Base-by-base conservation (phyloP, 1,140 invertebrate genomes). In the Ylistrum balloti region DNA sequence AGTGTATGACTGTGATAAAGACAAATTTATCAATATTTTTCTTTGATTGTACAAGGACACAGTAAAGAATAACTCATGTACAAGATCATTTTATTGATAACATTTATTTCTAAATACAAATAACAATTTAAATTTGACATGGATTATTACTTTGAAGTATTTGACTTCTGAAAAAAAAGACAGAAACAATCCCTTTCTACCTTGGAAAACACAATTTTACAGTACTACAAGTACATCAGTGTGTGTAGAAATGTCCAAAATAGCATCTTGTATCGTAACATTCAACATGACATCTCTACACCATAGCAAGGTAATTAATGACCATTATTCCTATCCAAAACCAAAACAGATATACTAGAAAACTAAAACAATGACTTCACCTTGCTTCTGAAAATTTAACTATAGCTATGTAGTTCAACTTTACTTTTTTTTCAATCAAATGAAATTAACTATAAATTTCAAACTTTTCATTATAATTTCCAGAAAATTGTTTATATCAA, bases 61-160 rank as follows among this genome's bases (percentile, higher is more conserved):
- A 38, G 15, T 10, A 2, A 48, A 48, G 1, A 48, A 48, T 48
- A 48, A 48, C 45, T 48, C 45, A 17, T 20, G 22, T 48, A 48
- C 45, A 48, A 22, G 11, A 48, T 48, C 5, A 48, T 74, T 74
- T 74, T n/a, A 74, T 74, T 74, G 56, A 74, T 74, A 74, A 74
- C 56, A 74, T 74, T 74, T 74, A 74, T 74, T 74, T 74, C 56
- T 74, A 74, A 74, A 74, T 74, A 74, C 56, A 74, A 74, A 74
- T 74, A 74, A 74, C 56, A 74, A 74, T 74, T 74, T 74, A 74
- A 74, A 74, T 74, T 74, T 74, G 56, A 74, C 56, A 74, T 74
- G 56, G 56, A 74, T 74, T 74, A 74, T 74, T 74, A 74, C 56
- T 74, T 74, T 74, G 56, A 74, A 74, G 56, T 74, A 74, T 74